These are phyloP conservation scores for Petromus typicus DNA, from an alignment of 2,113 vertebrate species.

Conservation along the genomic window DNA sequence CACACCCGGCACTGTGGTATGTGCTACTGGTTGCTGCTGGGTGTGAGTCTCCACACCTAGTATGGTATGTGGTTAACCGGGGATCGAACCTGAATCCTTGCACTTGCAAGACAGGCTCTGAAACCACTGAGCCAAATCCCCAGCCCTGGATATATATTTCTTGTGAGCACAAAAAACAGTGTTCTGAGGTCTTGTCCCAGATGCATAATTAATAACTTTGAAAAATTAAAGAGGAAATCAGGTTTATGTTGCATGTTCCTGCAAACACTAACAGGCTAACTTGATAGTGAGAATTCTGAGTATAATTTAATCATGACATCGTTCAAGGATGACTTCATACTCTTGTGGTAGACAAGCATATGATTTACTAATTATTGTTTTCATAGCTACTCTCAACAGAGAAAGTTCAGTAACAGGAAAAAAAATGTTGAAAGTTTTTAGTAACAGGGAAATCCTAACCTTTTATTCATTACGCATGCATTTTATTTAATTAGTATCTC, in stretches of 20 bases:
- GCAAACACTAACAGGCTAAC: conserved; percentile 80
- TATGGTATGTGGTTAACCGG: too few relatives aligned
- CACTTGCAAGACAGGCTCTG: too few relatives aligned
- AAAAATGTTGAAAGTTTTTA: conserved; percentile 67
- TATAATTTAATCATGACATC: conserved; percentile 81
- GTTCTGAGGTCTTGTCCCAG: conserved; percentile 64
- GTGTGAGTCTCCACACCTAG: too few relatives aligned
- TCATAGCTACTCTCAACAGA: conserved; percentile 66
- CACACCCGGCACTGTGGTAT: too few relatives aligned
- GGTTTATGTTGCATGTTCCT: conserved; percentile 81
- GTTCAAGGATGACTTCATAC: conserved; percentile 68
- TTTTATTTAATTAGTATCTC: conserved; percentile 8
- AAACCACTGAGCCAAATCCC: too few relatives aligned
- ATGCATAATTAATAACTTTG: conserved; percentile 71
- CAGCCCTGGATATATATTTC: conserved; percentile 7
- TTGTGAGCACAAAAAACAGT: conserved; percentile 53
- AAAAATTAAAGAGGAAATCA: conserved; percentile 73
- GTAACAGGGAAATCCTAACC: conserved; percentile 24
- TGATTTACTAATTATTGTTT: conserved; percentile 41
- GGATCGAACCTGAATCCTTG: too few relatives aligned
- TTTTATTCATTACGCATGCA: not conserved
- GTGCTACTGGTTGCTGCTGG: too few relatives aligned
- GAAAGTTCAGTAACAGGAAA: not conserved
- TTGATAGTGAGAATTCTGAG: conserved; percentile 74
- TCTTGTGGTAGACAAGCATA: conserved; percentile 64